phyloP scores from a whole-genome alignment of 53 echinoderm and acorn worm species.

The Astropecten irregularis region DNA sequence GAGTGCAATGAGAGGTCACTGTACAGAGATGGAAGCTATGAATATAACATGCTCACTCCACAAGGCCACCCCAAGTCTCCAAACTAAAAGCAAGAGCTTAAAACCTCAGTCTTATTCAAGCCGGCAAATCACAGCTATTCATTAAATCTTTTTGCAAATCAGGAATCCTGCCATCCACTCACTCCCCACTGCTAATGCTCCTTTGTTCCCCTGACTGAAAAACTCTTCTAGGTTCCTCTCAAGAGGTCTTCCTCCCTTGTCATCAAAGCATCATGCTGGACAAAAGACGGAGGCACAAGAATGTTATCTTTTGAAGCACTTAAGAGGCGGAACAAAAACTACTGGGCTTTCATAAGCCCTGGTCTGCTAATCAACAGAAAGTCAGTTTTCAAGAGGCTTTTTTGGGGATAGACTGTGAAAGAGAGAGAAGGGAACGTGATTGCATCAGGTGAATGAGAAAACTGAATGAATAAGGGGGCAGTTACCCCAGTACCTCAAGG shows the following conservation, averaged over 20 bases:
- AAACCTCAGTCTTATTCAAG: not conserved
- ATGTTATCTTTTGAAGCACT: not conserved
- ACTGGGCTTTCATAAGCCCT: too few species aligned
- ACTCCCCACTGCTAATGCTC: not conserved
- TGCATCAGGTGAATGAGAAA: not conserved
- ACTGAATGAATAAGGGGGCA: not conserved
- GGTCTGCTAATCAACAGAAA: too few species aligned
- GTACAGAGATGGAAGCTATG: too few species aligned
- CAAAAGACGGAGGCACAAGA: not conserved
- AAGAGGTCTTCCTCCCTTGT: not conserved
- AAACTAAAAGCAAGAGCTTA: not conserved
- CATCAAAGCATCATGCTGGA: too few species aligned
- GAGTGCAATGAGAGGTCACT: too few species aligned
- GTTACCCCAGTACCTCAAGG: too few species aligned
- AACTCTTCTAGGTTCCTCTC: not conserved
- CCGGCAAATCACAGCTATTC: not conserved
- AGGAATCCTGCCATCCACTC: too few species aligned
- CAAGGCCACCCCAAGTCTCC: not conserved
- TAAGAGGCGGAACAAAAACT: not conserved
- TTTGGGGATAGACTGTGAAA: too few species aligned
- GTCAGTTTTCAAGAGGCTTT: slow-evolving; percentile 30
- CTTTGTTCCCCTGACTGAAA: not conserved
- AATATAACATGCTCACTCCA: not conserved
- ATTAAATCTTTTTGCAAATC: too few species aligned
- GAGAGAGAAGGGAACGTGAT: not conserved